Evolutionary conservation across 1,140 invertebrate genomes (phyloP), one percentile per base, ranked within the genome.

Genomic region (Drosophila fuyamai): DNA sequence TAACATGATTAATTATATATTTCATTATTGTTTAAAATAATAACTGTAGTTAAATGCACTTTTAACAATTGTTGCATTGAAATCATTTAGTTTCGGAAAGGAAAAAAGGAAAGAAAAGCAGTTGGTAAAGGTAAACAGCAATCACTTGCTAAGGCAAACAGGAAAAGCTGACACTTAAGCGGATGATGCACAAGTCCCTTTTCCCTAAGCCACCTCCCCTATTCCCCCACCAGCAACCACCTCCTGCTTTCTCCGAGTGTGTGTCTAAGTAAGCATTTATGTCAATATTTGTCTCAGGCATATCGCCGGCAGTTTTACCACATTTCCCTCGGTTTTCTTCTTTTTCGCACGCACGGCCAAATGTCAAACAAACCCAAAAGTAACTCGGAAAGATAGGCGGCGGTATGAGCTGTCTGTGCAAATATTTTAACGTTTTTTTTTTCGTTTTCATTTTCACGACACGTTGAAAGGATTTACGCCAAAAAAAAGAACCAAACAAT

Each of bases 401-500:
- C 47, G 35, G 56, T 46, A 44, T 53, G 56, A 65, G 60, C 48
- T 77, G 73, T 76, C 62, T 68, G 77, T 75, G 80, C 84, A 89
- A 89, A 89, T 89, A 89, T 89, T 89, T 89, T 72, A 75, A 81
- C 84, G 76, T 54, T 61, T 67, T 29, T 32, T 46, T 32, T 32
- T 18, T 27, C 32, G n/a, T 55, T 71, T 89, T 62, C 73, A 81
- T 79, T 81, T 70, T 47, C 77, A 81, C 62, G 80, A 89, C 84
- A 89, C 84, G 84, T 88, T 59, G 84, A 89, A 88, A 71, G 84
- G 84, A 88, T 88, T 88, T 88, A 58, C 84, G 63, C 47, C 36
- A 53, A 44, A 51, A 54, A 44, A 77, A 46, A 14, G 48, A 43
- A 56, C 41, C 41, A 66, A 43, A 14, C 35, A 75, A 72, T 57